Conservation (phyloP, 2,113 vertebrate species). For the Osmerus mordax region DNA sequence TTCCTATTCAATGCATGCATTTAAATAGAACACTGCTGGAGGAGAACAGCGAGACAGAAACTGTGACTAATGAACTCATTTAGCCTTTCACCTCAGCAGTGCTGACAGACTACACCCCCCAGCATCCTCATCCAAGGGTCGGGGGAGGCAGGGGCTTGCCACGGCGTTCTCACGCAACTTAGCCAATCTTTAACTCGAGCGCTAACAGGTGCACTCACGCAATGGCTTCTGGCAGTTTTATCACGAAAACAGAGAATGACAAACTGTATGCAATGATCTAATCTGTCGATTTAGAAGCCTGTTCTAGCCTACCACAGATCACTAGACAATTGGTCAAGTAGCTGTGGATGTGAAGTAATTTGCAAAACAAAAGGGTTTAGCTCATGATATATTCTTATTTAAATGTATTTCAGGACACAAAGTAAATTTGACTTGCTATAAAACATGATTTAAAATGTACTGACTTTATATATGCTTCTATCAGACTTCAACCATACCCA, state of each 20-base stretch:
- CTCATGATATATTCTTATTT: neutral
- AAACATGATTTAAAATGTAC: neutral
- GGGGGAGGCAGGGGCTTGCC: slow-evolving; percentile 44
- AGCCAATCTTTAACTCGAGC: slow-evolving; percentile 74
- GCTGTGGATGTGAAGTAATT: too few species aligned
- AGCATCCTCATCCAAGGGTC: slow-evolving; percentile 55
- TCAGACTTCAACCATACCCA: neutral
- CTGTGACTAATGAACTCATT: slow-evolving; percentile 42
- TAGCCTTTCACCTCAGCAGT: slow-evolving; percentile 40
- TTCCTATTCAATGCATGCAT: too few species aligned
- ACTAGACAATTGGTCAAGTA: neutral
- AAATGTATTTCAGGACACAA: neutral
- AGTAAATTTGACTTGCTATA: neutral
- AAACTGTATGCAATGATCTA: neutral
- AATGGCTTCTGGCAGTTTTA: slow-evolving; percentile 49
- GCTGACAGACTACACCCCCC: slow-evolving; percentile 25
- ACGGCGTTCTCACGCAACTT: slow-evolving; percentile 72
- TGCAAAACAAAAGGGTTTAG: neutral
- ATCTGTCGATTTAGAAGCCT: neutral
- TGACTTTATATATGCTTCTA: neutral
- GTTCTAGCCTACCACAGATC: neutral
- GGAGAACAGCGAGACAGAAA: neutral
- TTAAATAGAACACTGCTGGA: too few species aligned
- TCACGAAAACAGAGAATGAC: slow-evolving; percentile 23
- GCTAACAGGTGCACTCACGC: slow-evolving; percentile 65